Evolutionary conservation across 2,113 vertebrate genomes (phyloP).

Genomic region (Lasiurus cinereus): DNA sequence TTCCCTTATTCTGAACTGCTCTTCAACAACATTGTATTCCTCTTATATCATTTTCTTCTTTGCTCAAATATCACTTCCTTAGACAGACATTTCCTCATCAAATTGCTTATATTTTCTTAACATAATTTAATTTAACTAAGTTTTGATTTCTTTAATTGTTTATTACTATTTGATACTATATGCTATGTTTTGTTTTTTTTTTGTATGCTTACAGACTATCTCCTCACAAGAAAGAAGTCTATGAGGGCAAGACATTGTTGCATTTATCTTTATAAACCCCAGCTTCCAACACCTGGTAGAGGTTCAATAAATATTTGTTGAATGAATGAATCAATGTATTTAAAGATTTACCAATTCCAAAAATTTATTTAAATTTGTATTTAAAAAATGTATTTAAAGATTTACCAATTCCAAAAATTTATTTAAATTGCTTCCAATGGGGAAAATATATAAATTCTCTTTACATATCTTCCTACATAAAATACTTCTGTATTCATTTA

Average conservation of each 20-base stretch:
- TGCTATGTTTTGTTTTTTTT: not conserved
- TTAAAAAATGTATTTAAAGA: not conserved
- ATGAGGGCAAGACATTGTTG: not conserved
- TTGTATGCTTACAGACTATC: not conserved
- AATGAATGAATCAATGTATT: not conserved
- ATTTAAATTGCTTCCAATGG: not conserved
- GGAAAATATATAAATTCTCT: not conserved
- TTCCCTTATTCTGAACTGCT: not conserved
- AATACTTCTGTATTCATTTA: not conserved
- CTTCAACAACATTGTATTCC: not conserved
- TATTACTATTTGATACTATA: not conserved
- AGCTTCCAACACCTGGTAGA: not conserved
- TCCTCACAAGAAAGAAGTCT: not conserved
- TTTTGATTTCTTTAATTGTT: not conserved
- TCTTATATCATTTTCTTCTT: not conserved
- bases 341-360: not conserved
- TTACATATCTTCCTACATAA: not conserved
- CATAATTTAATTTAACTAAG: not conserved
- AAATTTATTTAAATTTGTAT: constrained; percentile 14
- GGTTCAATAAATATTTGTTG: not conserved
- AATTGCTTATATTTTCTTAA: constrained; percentile 18
- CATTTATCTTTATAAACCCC: not conserved
- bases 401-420: not conserved
- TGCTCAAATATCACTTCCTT: not conserved
- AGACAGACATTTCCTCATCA: not conserved